These are phyloP conservation scores for Typhlichthys subterraneus DNA, from an alignment of 2,797 vertebrate species.

Conservation along the genomic window DNA sequence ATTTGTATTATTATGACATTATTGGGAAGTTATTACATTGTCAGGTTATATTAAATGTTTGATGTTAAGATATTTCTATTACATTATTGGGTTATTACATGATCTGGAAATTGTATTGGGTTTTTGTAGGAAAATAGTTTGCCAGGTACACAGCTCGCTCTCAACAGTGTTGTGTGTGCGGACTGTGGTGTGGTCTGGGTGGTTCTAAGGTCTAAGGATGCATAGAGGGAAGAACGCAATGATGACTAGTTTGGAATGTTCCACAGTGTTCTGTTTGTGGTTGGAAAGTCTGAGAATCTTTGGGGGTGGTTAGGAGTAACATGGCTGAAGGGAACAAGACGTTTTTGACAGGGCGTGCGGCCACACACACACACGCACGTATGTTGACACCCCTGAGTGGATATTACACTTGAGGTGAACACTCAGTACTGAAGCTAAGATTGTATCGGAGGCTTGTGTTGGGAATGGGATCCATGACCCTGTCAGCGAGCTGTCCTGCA, in stretches of 20 bases:
- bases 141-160: too few species aligned
- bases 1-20: too few species aligned
- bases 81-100: too few species aligned
- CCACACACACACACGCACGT: slow-evolving; percentile 16
- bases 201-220: not conserved
- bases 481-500: not conserved
- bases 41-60: too few species aligned
- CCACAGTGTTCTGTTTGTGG: slow-evolving; percentile 77
- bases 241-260: slow-evolving; percentile 87
- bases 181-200: too few species aligned
- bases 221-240: slow-evolving; percentile 77
- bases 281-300: slow-evolving; percentile 87
- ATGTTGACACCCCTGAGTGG: slow-evolving; percentile 15
- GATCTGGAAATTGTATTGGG: too few species aligned
- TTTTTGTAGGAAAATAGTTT: too few species aligned
- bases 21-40: too few species aligned
- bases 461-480: not conserved
- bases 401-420: slow-evolving; percentile 31
- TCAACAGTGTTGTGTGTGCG: too few species aligned
- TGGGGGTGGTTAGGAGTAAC: slow-evolving; percentile 60
- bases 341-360: slow-evolving; percentile 78
- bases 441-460: slow-evolving; percentile 6
- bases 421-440: not conserved
- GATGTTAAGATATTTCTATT: too few species aligned
- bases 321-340: slow-evolving; percentile 86